phyloP scores from a whole-genome alignment of 2,888 invertebrate species.

The Ichneumon xanthorius region DNA sequence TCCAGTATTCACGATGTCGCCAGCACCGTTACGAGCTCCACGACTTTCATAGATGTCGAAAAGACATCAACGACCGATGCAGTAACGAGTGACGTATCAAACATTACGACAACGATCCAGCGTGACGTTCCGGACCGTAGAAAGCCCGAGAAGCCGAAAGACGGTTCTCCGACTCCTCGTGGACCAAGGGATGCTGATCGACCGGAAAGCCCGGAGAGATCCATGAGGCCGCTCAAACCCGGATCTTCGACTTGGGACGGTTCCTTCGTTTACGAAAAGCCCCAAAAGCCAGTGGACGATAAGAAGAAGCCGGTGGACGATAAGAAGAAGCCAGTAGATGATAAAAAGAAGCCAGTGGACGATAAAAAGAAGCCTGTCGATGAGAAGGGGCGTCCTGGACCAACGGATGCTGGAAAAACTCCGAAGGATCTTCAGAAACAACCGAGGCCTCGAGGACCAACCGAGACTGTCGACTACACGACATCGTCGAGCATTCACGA shows the following conservation, averaged over 20 bases:
- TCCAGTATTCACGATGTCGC: slow-evolving; percentile 45
- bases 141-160: slow-evolving; percentile 44
- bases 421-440: slow-evolving; percentile 29
- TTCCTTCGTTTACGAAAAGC: slow-evolving; percentile 75
- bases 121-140: slow-evolving; percentile 45
- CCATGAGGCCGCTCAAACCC: slow-evolving; percentile 73
- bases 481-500: slow-evolving; percentile 43
- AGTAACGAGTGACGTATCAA: slow-evolving; percentile 67
- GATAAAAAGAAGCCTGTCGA: slow-evolving; percentile 42
- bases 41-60: slow-evolving; percentile 65
- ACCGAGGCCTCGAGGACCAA: slow-evolving; percentile 20
- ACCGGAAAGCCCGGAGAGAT: slow-evolving; percentile 60
- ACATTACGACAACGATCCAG: slow-evolving; percentile 60
- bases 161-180: slow-evolving; percentile 1
- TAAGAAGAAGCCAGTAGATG: slow-evolving; percentile 30
- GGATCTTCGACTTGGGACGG: slow-evolving; percentile 79
- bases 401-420: slow-evolving; percentile 26
- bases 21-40: slow-evolving; percentile 58
- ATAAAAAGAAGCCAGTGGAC: slow-evolving; percentile 59
- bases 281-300: slow-evolving; percentile 56
- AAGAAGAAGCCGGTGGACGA: slow-evolving; percentile 40
- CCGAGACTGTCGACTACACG: slow-evolving; percentile 30
- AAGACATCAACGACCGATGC: slow-evolving; percentile 64
- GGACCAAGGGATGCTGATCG: slow-evolving; percentile 40
- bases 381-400: slow-evolving; percentile 50